These are phyloP conservation scores for Operophtera brumata DNA, from an alignment of 2,888 invertebrate species.

Conservation along the genomic window DNA sequence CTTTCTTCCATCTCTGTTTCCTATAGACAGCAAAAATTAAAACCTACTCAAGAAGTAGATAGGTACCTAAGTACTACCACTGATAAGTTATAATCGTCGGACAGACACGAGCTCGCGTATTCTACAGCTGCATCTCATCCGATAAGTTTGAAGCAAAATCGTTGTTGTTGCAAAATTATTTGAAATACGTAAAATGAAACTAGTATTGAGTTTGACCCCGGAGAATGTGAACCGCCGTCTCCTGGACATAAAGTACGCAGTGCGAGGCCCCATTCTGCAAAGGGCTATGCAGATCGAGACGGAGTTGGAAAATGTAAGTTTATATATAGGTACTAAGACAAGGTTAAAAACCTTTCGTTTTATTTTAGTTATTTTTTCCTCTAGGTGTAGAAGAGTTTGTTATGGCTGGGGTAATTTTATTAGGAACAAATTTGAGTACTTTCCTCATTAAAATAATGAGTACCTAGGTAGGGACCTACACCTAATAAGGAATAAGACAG, in stretches of 20 bases:
- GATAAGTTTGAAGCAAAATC: too few relatives aligned
- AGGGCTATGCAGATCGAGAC: conserved; percentile 87
- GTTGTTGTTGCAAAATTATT: not conserved
- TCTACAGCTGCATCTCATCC: not conserved
- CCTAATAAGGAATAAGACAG: too few relatives aligned
- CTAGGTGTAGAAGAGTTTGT: too few relatives aligned
- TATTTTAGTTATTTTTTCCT: too few relatives aligned
- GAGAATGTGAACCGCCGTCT: conserved; percentile 86
- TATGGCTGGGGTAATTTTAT: too few relatives aligned
- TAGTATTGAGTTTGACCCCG: conserved; percentile 42
- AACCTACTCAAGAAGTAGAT: not conserved
- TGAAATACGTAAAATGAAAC: conserved; percentile 40
- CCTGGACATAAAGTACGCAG: conserved; percentile 88
- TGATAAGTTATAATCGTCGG: not conserved
- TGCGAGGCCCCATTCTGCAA: conserved; percentile 88
- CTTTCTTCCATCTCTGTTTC: too few relatives aligned
- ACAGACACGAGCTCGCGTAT: not conserved
- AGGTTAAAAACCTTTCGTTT: too few relatives aligned
- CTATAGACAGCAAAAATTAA: too few relatives aligned
- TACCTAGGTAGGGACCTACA: too few relatives aligned
- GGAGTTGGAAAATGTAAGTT: conserved; percentile 80
- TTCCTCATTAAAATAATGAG: too few relatives aligned
- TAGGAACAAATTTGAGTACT: too few relatives aligned
- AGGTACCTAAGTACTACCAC: not conserved
- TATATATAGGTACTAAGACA: not conserved